Evolutionary conservation across 1,140 invertebrate genomes (phyloP), one percentile per base, ranked within the genome.

Genomic region (Teleogryllus occipitalis): DNA sequence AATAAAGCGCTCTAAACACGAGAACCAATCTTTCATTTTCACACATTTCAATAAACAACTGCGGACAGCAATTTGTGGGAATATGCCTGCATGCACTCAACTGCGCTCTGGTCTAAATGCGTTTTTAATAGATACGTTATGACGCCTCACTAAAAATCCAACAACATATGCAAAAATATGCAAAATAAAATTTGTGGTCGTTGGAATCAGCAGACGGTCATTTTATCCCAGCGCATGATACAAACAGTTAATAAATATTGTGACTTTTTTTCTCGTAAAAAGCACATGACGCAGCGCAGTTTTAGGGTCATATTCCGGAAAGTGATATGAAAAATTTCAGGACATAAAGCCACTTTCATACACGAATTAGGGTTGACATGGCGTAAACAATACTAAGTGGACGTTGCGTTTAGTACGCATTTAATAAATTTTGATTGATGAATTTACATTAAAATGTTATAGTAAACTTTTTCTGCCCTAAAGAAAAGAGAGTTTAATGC

Each of bases 41-140:
- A 65, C 54, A 65, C 54, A 65, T 65, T 65, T 65, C 54, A 65
- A 65, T 65, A 65, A 65, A 65, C 54, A 65, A 65, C 54, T 65
- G 54, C 54, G 54, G 54, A 65, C 54, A 65, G 54, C 54, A 10
- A 65, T 65, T 65, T 65, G 54, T 18, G 54, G 54, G 54, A 65
- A 14, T 18, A 18, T 65, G 54, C 54, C 10, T 65, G 54, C 54
- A 65, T 65, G 54, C 54, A 65, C 54, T 65, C 54, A 65, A 65
- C 54, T 65, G 54, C 54, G 54, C 54, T 10, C 18, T 18, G 54
- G 10, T 65, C 54, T 65, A 65, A 65, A 65, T 65, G 54, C 54
- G 54, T 65, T 65, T 65, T 65, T 65, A 65, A 65, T 65, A 65
- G 54, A 65, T 65, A 65, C 54, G 54, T 18, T 18, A 65, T 65